A percentile compares a stretch with the other conserved stretches of the same genome.
Conservation (phyloP, 2,797 vertebrate species). For the Saxicola maurus region DNA sequence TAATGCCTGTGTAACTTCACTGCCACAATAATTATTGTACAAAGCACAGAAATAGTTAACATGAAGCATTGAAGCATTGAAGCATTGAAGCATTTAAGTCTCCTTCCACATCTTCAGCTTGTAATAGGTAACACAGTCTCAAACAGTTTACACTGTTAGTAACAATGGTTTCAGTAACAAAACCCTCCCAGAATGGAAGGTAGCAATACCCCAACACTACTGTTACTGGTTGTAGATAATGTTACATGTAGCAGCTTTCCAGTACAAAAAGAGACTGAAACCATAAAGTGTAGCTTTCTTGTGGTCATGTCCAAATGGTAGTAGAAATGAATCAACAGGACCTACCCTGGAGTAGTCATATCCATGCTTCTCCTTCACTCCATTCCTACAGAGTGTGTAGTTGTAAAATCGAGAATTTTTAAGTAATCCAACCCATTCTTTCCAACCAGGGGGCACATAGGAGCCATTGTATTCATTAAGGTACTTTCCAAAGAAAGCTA, state of each 20-base stretch:
- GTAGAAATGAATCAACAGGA: neutral
- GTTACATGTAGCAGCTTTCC: neutral
- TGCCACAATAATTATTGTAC: constrained; percentile 1
- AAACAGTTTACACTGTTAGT: neutral
- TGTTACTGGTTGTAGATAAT: neutral
- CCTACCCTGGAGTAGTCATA: constrained; percentile 86
- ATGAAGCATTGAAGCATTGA: neutral
- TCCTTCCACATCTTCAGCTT: neutral
- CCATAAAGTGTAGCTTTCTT: neutral
- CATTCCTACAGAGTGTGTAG: constrained; percentile 92
- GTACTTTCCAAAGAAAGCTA: constrained; percentile 98
- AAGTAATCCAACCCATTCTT: constrained; percentile 91
- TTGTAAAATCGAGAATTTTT: constrained; percentile 98
- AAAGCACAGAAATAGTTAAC: neutral
- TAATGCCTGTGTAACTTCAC: neutral
- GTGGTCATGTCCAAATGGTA: neutral
- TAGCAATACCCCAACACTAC: neutral
- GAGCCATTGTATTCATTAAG: constrained; percentile 98
- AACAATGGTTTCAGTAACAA: neutral
- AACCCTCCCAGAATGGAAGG: neutral
- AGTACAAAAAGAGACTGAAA: neutral
- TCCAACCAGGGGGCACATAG: constrained; percentile 92
- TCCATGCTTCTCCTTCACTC: constrained; percentile 89
- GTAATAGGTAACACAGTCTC: neutral
- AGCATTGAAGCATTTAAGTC: constrained; percentile 20